Evolutionary conservation across 2,888 invertebrate genomes (phyloP).

Genomic region (Lamellibrachia satsuma): DNA sequence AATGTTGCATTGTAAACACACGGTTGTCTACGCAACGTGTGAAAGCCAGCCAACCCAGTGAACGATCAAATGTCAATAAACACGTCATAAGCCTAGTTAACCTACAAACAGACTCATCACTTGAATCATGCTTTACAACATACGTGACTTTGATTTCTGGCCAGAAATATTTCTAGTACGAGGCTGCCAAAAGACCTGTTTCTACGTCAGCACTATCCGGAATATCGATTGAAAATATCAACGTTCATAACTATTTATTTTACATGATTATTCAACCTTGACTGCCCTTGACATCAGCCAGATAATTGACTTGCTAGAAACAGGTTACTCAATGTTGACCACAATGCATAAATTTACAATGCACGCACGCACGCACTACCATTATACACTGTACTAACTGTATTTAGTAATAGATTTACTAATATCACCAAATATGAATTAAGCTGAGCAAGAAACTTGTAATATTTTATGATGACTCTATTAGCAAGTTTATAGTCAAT

Average conservation of each 20-base stretch:
- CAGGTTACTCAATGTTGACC: not conserved
- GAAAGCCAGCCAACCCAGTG: not conserved
- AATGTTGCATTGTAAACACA: not conserved
- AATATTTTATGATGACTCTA: no score
- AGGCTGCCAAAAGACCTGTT: not conserved
- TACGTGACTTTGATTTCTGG: not conserved
- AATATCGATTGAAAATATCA: not conserved
- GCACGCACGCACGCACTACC: no score
- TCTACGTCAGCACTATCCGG: not conserved
- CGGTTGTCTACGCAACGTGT: not conserved
- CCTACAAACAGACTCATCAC: not conserved
- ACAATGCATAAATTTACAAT: no score
- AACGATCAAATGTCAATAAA: not conserved
- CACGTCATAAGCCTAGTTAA: constrained; percentile 2
- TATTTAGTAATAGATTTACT: no score
- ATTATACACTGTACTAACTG: no score
- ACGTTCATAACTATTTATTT: not conserved
- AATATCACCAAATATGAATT: no score
- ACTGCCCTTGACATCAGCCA: not conserved
- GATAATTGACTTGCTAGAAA: not conserved
- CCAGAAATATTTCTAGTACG: not conserved
- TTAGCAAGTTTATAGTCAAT: no score
- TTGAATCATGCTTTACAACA: not conserved
- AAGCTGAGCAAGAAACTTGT: no score
- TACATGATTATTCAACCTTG: not conserved